Evolutionary conservation across 2,113 vertebrate genomes (phyloP), one percentile per base, ranked within the genome.

Genomic region (Eupsittula cactorum): DNA sequence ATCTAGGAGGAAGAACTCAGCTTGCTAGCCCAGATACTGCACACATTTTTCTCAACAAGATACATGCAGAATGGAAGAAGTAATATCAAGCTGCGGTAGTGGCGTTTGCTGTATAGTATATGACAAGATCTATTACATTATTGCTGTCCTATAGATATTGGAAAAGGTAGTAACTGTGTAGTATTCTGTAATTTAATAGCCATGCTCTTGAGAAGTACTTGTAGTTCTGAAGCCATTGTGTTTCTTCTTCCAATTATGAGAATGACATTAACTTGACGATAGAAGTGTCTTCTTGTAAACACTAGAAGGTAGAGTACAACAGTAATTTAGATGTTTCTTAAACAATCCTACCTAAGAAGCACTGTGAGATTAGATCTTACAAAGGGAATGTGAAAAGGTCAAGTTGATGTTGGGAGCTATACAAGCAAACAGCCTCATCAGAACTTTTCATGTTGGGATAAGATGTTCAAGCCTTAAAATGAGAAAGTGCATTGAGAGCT

Each of bases 251-350:
- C 93, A 91, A 93, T 97, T 93, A 95, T 16, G 84, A 91, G 94
- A 77, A 91, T 92, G 87, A 92, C 78, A 95, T 94, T 95, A 95
- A 85, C 82, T 74, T 90, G 94, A 91, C 79, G 70, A 13, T 21
- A 94, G 91, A 95, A 97, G 89, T 91, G 90, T 89, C 82, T 95
- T 92, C 86, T 93, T 2, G 87, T 96, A 97, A 97, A 97, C 96
- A 95, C 95, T 95, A 95, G 87, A 96, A 94, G 44, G 25, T 76
- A 67, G 84, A 95, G 94, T 88, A 94, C 93, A 95, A 95, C 93
- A 93, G 90, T 70, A 95, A 97, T 97, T 96, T 96, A 95, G 93
- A 93, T 97, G 94, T 97, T 96, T 95, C 87, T 95, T 95, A 97
- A 97, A 97, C 96, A 97, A 87, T 87, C 67, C 67, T 86, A 88